Base-by-base conservation (phyloP, 2,797 vertebrate species). In the Pachyuromys duprasi region DNA sequence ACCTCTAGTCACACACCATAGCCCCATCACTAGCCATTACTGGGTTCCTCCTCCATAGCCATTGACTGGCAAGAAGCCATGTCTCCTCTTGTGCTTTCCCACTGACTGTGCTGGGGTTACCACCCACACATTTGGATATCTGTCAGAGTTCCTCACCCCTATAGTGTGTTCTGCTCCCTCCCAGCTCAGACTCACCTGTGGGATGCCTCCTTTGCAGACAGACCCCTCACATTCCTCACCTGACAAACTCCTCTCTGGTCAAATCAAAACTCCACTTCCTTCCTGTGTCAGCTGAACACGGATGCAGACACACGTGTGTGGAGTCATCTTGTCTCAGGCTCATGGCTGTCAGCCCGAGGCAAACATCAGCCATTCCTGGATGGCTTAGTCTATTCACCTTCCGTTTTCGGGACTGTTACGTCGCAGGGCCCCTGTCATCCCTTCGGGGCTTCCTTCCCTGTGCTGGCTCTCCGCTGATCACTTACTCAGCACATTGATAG, bases 91-190 rank as follows among this genome's bases (percentile, higher is more conserved):
- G 5, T 22, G 88, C 33, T 55, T 63, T 45, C 72, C 45, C 33
- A n/a, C 60, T 1, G 0, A 5, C 75, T 45, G 70, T 0, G 1
- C n/a, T 20, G 11, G 79, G 42, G 63, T 55, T 12, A 8, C 8
- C 7, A 12, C 13, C 45, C 17, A 28, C 53, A 3, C 33, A 8
- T 80, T 60, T 1, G 11, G 31, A 76, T 57, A 22, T 7, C n/a
- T 91, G 79, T 33, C 33, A 33, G 2, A 2, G 26, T 8, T 62
- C 49, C 49, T 62, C 33, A 3, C 55, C 31, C 6, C 7, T 3
- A 6, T 0, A 11, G 65, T 28, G 20, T 11, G 24, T 3, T 74
- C 65, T 75, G 36, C 67, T 18, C 26, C 31, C 49, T 39, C 31
- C 65, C 80, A 63, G 57, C 57, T 69, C 13, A 8, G 26, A 36